Evolutionary conservation across 1,140 invertebrate genomes (phyloP), one percentile per base, ranked within the genome.

Genomic region (Thaumetopoea pityocampa): DNA sequence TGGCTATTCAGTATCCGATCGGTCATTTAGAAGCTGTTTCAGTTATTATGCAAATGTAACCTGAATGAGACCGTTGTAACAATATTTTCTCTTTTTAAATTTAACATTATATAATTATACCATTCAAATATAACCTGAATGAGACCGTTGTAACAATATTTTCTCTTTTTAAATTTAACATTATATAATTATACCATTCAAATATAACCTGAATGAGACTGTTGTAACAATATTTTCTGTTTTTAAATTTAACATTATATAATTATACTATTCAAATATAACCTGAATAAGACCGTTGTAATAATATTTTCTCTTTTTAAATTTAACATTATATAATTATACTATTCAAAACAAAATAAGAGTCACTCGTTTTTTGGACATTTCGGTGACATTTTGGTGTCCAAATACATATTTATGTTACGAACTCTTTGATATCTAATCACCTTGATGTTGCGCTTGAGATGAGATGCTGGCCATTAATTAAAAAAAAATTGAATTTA

Each of bases 1-100:
- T 9, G 41, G n/a, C 6, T 12, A 36, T 16, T 22, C 26, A 19
- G 22, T 22, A 36, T 36, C 20, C 22, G 33, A 36, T 36, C 33
- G 33, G 33, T 5, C 22, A 19, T 5, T 14, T 9, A 19, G 20
- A 36, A 14, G 20, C 26, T 22, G 14, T 52, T 19, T 40, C 35
- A 34, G 42, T 30, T 29, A 16, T 37, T 9, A 33, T 24, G 49
- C 32, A 45, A 45, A 36, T 33, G 20, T 33, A 6, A 9, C 40
- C 38, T 40, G 40, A 53, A 54, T 49, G 51, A 49, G 27, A 19
- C 36, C 41, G 37, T 53, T 53, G 40, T 30, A 36, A 41, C 28
- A 47, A 43, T 40, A 41, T 26, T 34, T 34, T 34, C 19, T 34
- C 15, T 34, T 22, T 34, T 34, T 14, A 23, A 20, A 20, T 16